Conservation (phyloP, 2,888 invertebrate genomes). For the Drosophila peninsularis region DNA sequence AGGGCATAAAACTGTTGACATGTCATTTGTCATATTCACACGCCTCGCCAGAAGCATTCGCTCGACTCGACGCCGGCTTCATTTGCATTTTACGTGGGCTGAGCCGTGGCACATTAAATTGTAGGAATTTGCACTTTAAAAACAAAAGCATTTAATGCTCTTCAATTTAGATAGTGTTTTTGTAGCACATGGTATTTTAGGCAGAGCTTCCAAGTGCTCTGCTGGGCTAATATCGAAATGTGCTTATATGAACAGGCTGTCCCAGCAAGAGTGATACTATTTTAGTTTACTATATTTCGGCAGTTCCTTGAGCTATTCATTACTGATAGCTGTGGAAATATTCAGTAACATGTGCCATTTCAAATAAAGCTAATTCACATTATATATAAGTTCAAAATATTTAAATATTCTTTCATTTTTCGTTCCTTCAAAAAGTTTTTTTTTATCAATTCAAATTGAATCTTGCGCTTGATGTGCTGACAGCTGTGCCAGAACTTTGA, state of each 20-base stretch:
- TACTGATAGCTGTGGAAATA: neutral
- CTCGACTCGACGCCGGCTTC: slow-evolving; percentile 13
- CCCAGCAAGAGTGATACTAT: neutral
- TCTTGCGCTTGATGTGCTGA: too few species aligned
- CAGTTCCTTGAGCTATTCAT: neutral
- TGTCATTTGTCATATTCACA: slow-evolving; percentile 74
- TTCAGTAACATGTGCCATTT: neutral
- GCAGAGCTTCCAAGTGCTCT: neutral
- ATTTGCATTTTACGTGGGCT: slow-evolving; percentile 50
- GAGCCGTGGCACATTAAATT: neutral
- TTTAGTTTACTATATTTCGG: neutral
- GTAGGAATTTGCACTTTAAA: slow-evolving; percentile 11
- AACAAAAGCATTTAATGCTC: neutral
- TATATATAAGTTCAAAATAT: too few species aligned
- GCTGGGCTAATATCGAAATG: neutral
- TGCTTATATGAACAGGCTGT: neutral
- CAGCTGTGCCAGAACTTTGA: neutral
- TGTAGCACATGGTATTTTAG: neutral
- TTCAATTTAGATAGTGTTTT: neutral
- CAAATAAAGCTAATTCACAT: too few species aligned
- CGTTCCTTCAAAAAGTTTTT: too few species aligned
- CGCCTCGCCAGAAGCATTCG: slow-evolving; percentile 21
- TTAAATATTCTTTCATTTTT: too few species aligned
- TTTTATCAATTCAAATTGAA: too few species aligned
- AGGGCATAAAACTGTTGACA: slow-evolving; percentile 58